These are phyloP conservation scores for Naja naja DNA, from an alignment of 2,113 vertebrate genomes.

Conservation along the genomic window DNA sequence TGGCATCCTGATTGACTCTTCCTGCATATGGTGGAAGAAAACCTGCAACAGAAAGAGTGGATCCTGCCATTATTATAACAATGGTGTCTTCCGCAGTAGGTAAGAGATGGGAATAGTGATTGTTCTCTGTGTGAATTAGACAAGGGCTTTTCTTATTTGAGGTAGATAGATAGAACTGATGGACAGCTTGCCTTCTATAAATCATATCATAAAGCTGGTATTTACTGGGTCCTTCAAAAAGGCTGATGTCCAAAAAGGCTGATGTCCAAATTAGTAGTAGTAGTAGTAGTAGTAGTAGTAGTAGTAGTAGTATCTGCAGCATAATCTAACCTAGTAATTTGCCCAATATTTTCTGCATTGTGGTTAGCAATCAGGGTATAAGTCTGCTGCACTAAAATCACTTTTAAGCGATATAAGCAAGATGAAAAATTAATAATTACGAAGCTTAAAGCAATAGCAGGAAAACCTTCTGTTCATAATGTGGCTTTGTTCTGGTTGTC, in stretches of 20 bases:
- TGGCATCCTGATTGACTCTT: conserved; percentile 85
- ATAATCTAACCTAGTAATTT: background rate
- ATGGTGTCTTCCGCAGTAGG: conserved; percentile 83
- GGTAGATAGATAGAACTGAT: background rate
- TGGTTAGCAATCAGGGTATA: background rate
- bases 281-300: background rate
- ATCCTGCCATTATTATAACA: conserved; percentile 91
- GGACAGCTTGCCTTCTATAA: background rate
- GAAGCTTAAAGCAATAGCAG: background rate
- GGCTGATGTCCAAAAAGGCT: too few relatives aligned
- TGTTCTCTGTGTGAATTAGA: background rate
- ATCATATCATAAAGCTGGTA: too few relatives aligned
- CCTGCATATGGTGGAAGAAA: conserved; percentile 84
- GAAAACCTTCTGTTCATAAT: background rate
- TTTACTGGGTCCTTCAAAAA: background rate
- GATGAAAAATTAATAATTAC: background rate
- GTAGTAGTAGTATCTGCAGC: background rate
- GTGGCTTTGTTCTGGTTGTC: background rate
- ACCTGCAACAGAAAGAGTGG: conserved; percentile 75
- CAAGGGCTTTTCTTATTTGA: background rate
- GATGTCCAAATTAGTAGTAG: too few relatives aligned
- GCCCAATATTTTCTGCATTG: background rate
- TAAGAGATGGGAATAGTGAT: conserved; percentile 44
- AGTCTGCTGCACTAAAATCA: background rate
- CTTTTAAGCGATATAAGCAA: background rate